phyloP scores from a whole-genome alignment of 2,888 invertebrate genomes.

The Synanthedon tipuliformis region DNA sequence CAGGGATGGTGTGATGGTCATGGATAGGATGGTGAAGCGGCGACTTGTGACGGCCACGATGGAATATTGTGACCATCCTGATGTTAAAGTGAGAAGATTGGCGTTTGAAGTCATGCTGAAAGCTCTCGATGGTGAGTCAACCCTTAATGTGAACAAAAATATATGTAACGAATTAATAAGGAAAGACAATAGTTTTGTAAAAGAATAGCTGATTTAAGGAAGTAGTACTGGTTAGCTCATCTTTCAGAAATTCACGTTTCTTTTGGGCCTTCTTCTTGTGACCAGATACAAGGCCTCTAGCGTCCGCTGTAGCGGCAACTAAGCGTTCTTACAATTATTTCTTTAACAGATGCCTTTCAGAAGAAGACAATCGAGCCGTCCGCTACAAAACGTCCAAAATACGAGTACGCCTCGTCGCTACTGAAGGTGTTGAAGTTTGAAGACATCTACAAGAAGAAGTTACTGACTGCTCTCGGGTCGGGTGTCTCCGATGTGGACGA shows the following conservation, averaged over 20 bases:
- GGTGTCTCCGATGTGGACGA: constrained; percentile 8
- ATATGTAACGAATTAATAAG: no score
- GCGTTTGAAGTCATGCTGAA: constrained; percentile 19
- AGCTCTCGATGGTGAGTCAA: constrained; percentile 21
- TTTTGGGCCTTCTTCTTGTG: no score
- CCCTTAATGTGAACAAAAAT: no score
- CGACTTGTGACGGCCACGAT: constrained; percentile 10
- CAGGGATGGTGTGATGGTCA: constrained; percentile 12
- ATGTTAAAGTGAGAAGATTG: constrained; percentile 11
- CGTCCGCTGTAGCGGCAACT: no score
- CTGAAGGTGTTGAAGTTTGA: constrained; percentile 2
- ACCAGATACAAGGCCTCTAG: no score
- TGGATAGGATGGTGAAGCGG: constrained; percentile 13
- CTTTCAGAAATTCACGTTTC: no score
- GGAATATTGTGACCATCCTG: constrained; percentile 6
- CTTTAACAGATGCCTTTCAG: neutral
- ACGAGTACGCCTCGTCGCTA: constrained; percentile 1
- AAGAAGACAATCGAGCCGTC: neutral
- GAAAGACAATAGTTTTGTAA: no score
- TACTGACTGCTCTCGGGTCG: constrained; percentile 5
- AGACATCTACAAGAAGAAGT: constrained; percentile 7
- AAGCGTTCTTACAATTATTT: no score
- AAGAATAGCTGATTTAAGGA: no score
- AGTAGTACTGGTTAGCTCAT: no score
- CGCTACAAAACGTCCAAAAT: neutral